Percentiles rank a stretch among this genome's conserved stretches.
These are phyloP conservation scores for Echinarachnius parma DNA, from an alignment of 53 echinoderm and acorn worm species.

Conservation along the genomic window DNA sequence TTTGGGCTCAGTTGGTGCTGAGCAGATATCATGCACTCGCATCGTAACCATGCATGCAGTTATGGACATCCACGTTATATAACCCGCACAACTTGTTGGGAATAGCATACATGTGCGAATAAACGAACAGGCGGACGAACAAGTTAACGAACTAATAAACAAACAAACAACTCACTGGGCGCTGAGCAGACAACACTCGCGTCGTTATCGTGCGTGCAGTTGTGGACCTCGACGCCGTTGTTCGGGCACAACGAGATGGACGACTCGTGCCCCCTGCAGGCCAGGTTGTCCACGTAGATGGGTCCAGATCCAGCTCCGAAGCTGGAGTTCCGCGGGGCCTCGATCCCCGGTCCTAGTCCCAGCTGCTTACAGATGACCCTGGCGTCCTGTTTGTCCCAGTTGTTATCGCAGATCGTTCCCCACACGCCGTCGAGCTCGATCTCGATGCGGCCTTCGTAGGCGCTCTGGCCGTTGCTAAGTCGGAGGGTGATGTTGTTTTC, in stretches of 20 bases:
- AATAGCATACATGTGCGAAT: too few relatives aligned
- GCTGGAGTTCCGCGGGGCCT: not conserved
- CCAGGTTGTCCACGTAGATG: slow-evolving; percentile 15
- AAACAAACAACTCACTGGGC: not conserved
- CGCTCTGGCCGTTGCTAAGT: not conserved
- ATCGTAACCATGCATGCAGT: too few relatives aligned
- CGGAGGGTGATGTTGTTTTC: slow-evolving; percentile 35
- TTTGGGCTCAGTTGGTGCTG: too few relatives aligned
- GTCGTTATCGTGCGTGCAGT: slow-evolving; percentile 31
- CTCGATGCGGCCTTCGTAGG: slow-evolving; percentile 33
- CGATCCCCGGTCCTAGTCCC: slow-evolving; percentile 22
- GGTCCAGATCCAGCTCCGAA: not conserved
- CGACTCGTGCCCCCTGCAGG: slow-evolving; percentile 10
- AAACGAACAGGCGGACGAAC: not conserved
- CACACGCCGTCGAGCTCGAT: slow-evolving; percentile 28
- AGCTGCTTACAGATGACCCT: slow-evolving; percentile 27
- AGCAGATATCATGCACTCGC: too few relatives aligned
- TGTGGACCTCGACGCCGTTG: slow-evolving; percentile 33
- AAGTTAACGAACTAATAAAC: not conserved
- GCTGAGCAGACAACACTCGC: slow-evolving; percentile 38
- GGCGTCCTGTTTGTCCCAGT: slow-evolving; percentile 35
- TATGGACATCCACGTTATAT: too few relatives aligned
- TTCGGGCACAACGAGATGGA: slow-evolving; percentile 5
- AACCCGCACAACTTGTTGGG: too few relatives aligned
- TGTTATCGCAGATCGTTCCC: slow-evolving; percentile 27